A percentile compares a stretch with the other conserved stretches of the same genome.
These are phyloP conservation scores for Pristionchus fissidentatus DNA, from an alignment of 2,888 invertebrate genomes.

Conservation along the genomic window DNA sequence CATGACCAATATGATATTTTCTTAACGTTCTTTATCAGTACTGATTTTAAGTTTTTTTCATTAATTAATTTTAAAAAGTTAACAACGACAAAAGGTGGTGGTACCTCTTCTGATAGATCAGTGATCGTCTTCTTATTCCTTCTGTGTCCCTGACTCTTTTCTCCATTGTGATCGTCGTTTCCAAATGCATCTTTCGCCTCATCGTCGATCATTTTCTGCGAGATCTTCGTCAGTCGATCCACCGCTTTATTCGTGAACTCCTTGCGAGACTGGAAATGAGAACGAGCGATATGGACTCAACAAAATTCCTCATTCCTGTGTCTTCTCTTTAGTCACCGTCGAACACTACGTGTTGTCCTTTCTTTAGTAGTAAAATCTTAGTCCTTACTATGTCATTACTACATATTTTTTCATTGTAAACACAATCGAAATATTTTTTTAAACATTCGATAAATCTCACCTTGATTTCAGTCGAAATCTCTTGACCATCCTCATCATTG, in stretches of 20 bases:
- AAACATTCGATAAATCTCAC: background rate
- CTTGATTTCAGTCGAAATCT: conserved; percentile 10
- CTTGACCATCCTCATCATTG: background rate
- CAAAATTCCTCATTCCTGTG: too few relatives aligned
- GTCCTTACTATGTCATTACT: too few relatives aligned
- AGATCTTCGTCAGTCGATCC: background rate
- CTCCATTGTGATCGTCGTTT: background rate
- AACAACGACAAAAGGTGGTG: too few relatives aligned
- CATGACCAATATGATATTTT: too few relatives aligned
- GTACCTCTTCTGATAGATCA: conserved; percentile 1
- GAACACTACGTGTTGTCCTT: too few relatives aligned
- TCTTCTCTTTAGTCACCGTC: too few relatives aligned
- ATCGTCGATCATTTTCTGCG: background rate
- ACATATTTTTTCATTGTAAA: background rate
- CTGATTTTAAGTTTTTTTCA: too few relatives aligned
- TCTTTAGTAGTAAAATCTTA: too few relatives aligned
- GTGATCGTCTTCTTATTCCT: conserved; percentile 2
- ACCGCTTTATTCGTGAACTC: background rate
- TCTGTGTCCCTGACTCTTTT: conserved; percentile 16
- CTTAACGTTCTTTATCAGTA: too few relatives aligned
- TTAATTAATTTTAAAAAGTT: too few relatives aligned
- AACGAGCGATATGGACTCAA: background rate
- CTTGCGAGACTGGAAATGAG: background rate
- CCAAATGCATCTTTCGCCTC: background rate
- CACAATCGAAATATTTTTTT: background rate